Conservation (phyloP, 2,113 vertebrate genomes). For the Ctenodactylus gundi region DNA sequence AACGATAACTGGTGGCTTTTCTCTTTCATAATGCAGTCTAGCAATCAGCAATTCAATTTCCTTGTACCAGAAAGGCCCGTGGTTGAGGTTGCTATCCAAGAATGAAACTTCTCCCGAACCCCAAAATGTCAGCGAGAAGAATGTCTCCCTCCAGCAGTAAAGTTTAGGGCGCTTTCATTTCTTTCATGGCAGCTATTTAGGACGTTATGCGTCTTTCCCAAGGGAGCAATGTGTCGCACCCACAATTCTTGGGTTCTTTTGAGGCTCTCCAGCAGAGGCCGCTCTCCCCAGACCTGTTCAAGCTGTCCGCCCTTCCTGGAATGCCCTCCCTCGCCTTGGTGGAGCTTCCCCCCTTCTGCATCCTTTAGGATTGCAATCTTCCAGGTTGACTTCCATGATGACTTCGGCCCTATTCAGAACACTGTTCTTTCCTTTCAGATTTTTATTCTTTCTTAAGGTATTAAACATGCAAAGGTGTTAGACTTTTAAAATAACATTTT, state of each 20-base stretch:
- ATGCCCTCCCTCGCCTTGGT: neutral
- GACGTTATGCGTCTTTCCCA: neutral
- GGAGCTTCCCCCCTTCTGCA: neutral
- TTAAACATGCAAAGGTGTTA: neutral
- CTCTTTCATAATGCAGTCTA: constrained; percentile 61
- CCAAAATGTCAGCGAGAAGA: neutral
- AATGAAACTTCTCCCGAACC: neutral
- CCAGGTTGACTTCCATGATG: neutral
- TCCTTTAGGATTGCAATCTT: neutral
- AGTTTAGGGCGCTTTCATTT: neutral
- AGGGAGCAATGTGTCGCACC: neutral
- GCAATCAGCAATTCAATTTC: constrained; percentile 67
- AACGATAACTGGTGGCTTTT: constrained; percentile 51
- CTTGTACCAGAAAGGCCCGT: constrained; percentile 44
- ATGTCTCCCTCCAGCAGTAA: neutral
- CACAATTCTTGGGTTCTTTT: neutral
- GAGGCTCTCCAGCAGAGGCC: constrained; percentile 28
- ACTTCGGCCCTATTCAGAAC: neutral
- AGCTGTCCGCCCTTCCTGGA: neutral
- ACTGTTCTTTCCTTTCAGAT: neutral
- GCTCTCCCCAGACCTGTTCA: constrained; percentile 16
- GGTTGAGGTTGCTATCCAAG: constrained; percentile 4
- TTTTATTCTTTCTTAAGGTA: neutral
- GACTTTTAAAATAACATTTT: neutral
- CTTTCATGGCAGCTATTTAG: neutral